Conservation (phyloP, 1,140 invertebrate genomes). For the Batillaria attramentaria region DNA sequence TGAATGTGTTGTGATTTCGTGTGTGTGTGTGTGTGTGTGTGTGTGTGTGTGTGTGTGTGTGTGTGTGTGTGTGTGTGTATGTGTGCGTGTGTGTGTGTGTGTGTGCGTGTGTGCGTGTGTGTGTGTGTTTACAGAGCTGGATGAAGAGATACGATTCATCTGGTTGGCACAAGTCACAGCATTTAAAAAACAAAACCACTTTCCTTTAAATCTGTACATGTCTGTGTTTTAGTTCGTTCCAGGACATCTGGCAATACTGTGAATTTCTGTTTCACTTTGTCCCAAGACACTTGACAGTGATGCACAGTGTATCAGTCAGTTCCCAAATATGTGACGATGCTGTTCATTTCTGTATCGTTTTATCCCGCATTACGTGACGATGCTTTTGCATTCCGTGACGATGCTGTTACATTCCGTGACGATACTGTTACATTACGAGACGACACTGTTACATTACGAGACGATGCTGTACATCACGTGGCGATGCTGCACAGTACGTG, state of each 20-base stretch:
- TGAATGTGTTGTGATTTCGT: neutral
- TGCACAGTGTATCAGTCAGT: neutral
- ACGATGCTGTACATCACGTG: too few species aligned
- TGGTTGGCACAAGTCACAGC: neutral
- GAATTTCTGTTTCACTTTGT: neutral
- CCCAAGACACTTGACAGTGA: neutral
- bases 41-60: slow-evolving; percentile 8
- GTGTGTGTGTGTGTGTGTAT: neutral
- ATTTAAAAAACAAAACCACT: neutral
- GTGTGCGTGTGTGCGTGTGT: neutral
- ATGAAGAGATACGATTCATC: neutral
- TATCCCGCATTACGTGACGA: neutral
- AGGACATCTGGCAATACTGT: neutral
- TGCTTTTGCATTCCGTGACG: neutral
- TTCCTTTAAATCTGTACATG: neutral
- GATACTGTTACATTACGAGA: neutral
- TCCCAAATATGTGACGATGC: neutral
- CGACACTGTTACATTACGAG: neutral
- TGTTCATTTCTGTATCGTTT: neutral
- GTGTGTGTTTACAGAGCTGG: neutral
- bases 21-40: neutral
- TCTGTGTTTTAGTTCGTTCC: neutral
- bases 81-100: neutral
- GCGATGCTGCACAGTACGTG: neutral
- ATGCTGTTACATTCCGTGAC: neutral